phyloP scores from a whole-genome alignment of 1,140 invertebrate species.

The Pogonognathellus flavescens region DNA sequence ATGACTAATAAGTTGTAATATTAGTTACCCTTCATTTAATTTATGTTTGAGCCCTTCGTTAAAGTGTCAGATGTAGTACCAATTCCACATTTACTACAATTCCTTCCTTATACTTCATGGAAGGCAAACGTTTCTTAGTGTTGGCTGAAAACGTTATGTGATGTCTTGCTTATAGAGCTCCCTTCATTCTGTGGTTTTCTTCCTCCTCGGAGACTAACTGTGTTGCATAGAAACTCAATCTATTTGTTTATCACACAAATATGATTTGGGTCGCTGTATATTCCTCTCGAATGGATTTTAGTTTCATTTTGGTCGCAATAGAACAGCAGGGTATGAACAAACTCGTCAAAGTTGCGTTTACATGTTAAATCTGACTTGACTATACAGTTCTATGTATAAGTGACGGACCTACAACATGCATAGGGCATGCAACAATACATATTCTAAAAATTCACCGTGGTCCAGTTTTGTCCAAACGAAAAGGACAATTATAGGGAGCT shows the following conservation, averaged over 20 bases:
- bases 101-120: background rate
- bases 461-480: constrained; percentile 23
- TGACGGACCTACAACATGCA: no score
- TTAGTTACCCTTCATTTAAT: constrained; percentile 22
- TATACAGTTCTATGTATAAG: background rate
- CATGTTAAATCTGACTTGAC: background rate
- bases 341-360: constrained; percentile 32
- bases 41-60: constrained; percentile 15
- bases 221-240: constrained; percentile 33
- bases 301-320: constrained; percentile 21
- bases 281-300: background rate
- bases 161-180: background rate
- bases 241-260: constrained; percentile 21
- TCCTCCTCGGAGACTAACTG: background rate
- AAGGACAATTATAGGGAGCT: constrained; percentile 44
- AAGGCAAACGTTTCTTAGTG: constrained; percentile 28
- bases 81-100: constrained; percentile 14
- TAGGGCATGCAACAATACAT: background rate
- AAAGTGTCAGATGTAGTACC: constrained; percentile 28
- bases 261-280: constrained; percentile 9
- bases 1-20: constrained; percentile 38
- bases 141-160: constrained; percentile 16
- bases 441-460: background rate
- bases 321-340: constrained; percentile 25
- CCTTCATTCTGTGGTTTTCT: background rate